These are phyloP conservation scores for Eulemur rubriventer DNA, from an alignment of 2,797 vertebrate genomes.

Conservation along the genomic window DNA sequence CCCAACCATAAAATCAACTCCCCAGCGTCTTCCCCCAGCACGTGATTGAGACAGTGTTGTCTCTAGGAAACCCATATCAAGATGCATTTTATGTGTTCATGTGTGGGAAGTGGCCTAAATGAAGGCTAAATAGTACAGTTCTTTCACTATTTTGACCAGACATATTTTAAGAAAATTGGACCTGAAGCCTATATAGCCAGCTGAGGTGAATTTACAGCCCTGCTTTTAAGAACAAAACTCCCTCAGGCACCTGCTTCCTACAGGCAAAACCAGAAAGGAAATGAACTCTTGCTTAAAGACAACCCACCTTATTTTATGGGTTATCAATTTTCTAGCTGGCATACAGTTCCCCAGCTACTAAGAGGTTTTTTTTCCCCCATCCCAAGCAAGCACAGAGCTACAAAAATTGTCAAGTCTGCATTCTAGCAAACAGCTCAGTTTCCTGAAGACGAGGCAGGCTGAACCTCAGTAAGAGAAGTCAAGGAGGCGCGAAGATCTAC, in stretches of 20 bases:
- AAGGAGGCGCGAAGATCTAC: constrained; percentile 72
- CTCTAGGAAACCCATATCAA: constrained; percentile 51
- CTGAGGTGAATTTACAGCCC: constrained; percentile 67
- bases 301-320: constrained; percentile 71
- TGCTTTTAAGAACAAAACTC: constrained; percentile 66
- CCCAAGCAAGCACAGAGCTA: constrained; percentile 58
- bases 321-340: constrained; percentile 69
- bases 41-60: constrained; percentile 51
- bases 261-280: constrained; percentile 78
- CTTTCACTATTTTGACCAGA: constrained; percentile 67
- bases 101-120: constrained; percentile 6
- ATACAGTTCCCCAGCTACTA: constrained; percentile 30
- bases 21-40: constrained; percentile 43
- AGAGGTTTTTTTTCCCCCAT: not conserved
- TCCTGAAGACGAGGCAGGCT: constrained; percentile 68
- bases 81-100: constrained; percentile 56
- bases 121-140: constrained; percentile 49
- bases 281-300: constrained; percentile 77
- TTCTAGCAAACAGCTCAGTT: constrained; percentile 68
- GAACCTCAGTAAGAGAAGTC: constrained; percentile 75
- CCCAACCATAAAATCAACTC: constrained; percentile 73
- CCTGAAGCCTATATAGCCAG: constrained; percentile 67
- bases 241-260: constrained; percentile 72
- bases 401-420: constrained; percentile 39
- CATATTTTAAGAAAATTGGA: constrained; percentile 75